Conservation (phyloP, 2,888 invertebrate species). For the Dolomedes plantarius region DNA sequence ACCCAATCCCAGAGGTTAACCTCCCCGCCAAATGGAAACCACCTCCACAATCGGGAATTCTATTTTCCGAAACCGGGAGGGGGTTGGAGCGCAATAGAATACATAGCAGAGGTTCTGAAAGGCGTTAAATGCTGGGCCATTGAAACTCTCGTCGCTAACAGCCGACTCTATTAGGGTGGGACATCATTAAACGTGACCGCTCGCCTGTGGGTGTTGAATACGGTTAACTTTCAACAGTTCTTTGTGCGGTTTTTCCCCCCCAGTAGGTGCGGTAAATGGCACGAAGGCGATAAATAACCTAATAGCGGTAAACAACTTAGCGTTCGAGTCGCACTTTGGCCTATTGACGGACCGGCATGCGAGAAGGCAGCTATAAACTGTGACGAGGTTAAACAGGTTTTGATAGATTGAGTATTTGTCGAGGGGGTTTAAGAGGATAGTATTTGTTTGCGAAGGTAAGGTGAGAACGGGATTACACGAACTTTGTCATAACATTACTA, state of each 20-base stretch:
- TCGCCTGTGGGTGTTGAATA: constrained; percentile 20
- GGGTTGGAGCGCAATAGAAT: constrained; percentile 12
- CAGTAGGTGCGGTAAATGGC: constrained; percentile 20
- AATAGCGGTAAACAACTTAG: constrained; percentile 44
- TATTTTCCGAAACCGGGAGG: constrained; percentile 29
- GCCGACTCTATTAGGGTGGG: constrained; percentile 46
- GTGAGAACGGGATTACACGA: too few species aligned
- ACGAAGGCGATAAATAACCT: constrained; percentile 53
- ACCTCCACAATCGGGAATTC: constrained; percentile 63
- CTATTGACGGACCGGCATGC: not conserved
- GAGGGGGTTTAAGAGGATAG: too few species aligned
- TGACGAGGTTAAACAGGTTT: too few species aligned
- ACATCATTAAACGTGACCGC: constrained; percentile 60
- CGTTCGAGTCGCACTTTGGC: not conserved
- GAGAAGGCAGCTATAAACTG: too few species aligned
- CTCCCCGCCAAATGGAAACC: constrained; percentile 48
- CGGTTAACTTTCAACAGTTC: constrained; percentile 22
- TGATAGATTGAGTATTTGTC: too few species aligned
- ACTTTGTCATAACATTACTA: too few species aligned
- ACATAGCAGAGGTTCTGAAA: constrained; percentile 22
- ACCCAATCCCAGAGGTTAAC: constrained; percentile 42
- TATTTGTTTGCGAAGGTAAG: too few species aligned
- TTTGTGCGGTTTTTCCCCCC: constrained; percentile 26
- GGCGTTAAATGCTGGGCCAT: constrained; percentile 61
- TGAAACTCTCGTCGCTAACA: constrained; percentile 34